These are phyloP conservation scores for Micromys minutus DNA, from an alignment of 2,113 vertebrate genomes.

Conservation along the genomic window DNA sequence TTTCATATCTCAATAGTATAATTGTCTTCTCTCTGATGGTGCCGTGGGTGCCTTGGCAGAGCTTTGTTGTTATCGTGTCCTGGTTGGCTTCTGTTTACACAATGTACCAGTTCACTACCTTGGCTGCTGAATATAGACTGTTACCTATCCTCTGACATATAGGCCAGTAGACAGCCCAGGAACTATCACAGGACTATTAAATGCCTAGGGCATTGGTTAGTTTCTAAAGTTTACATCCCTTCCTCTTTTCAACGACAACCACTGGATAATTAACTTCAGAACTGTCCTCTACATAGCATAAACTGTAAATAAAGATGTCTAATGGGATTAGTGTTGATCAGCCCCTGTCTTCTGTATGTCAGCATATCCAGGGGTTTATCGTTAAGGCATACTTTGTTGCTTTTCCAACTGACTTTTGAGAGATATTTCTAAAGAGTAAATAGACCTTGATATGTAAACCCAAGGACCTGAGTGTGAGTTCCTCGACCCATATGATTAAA, in stretches of 20 bases:
- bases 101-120: neutral
- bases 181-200: neutral
- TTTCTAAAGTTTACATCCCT: neutral
- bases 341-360: neutral
- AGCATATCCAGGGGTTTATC: neutral
- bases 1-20: neutral
- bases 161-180: neutral
- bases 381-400: neutral
- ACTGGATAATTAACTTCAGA: neutral
- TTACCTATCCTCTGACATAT: neutral
- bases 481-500: no score
- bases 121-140: neutral
- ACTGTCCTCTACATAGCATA: neutral
- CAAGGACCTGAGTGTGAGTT: neutral
- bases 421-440: neutral
- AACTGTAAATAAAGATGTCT: neutral
- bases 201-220: neutral
- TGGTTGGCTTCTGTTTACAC: neutral
- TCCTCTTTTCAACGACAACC: neutral
- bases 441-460: neutral
- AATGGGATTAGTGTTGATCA: neutral
- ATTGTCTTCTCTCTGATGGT: neutral
- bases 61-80: neutral
- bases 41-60: neutral
- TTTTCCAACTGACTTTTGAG: neutral